Evolutionary conservation across 2,797 vertebrate genomes (phyloP).

Genomic region (Lacerta bilineata): DNA sequence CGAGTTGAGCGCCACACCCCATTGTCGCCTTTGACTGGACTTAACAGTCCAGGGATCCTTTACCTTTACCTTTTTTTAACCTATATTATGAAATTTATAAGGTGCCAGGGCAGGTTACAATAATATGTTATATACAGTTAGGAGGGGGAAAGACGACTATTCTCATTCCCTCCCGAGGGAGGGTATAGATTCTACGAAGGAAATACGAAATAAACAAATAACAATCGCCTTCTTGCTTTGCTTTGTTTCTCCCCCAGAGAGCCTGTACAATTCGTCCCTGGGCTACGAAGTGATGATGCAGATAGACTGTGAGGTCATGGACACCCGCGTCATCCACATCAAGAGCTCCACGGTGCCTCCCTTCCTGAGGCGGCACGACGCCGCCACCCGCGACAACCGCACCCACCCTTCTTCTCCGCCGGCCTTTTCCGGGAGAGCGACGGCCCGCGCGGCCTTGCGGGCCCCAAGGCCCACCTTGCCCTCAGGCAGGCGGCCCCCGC

Average conservation of each 20-base stretch:
- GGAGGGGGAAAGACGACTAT: too few relatives aligned
- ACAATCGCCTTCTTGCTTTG: neutral
- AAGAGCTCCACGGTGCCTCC: conserved; percentile 91
- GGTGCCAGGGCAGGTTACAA: too few relatives aligned
- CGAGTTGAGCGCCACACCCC: too few relatives aligned
- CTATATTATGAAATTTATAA: too few relatives aligned
- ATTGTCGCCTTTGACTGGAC: too few relatives aligned
- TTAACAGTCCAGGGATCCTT: too few relatives aligned
- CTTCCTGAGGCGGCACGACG: conserved; percentile 81
- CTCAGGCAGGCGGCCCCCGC: neutral
- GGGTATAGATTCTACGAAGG: too few relatives aligned
- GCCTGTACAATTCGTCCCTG: conserved; percentile 83
- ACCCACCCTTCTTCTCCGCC: conserved; percentile 61
- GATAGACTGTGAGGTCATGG: conserved; percentile 95
- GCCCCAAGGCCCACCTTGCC: neutral
- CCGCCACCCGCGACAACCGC: conserved; percentile 46
- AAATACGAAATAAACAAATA: too few relatives aligned
- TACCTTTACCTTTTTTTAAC: too few relatives aligned
- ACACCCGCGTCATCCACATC: conserved; percentile 92
- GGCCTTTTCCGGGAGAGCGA: neutral
- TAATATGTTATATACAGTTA: too few relatives aligned
- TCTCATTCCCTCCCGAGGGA: too few relatives aligned
- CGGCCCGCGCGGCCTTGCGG: conserved; percentile 3
- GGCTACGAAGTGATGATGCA: conserved; percentile 97
- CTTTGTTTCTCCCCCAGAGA: conserved; percentile 84